Evolutionary conservation across 2,797 vertebrate genomes (phyloP).

Genomic region (Neostethus bicornis): DNA sequence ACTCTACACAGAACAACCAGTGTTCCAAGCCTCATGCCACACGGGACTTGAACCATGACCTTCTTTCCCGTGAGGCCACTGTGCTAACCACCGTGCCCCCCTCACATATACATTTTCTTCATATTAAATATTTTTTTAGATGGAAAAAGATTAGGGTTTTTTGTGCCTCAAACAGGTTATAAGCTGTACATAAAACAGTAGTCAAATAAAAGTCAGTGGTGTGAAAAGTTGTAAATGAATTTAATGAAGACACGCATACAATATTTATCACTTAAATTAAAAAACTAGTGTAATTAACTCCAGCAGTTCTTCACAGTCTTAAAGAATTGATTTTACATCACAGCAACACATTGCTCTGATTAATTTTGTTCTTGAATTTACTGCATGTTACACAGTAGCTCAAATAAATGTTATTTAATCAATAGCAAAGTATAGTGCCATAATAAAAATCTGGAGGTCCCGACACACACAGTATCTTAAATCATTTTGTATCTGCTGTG

Average conservation of each 20-base stretch:
- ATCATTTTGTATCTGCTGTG: conserved; percentile 63
- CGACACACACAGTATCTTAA: conserved; percentile 46
- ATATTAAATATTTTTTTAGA: conserved; percentile 37
- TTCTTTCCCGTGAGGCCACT: too few relatives aligned
- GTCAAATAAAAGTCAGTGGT: conserved; percentile 19
- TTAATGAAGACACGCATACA: conserved; percentile 45
- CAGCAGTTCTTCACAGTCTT: conserved; percentile 19
- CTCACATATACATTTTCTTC: too few relatives aligned
- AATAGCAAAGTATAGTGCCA: conserved; percentile 67
- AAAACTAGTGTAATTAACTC: conserved; percentile 42
- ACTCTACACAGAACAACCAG: too few relatives aligned
- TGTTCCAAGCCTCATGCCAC: too few relatives aligned
- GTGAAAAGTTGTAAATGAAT: conserved; percentile 35
- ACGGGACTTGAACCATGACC: too few relatives aligned
- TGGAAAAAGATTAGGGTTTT: conserved; percentile 29
- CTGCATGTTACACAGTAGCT: conserved; percentile 64
- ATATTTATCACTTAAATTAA: conserved; percentile 53
- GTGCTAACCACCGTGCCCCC: too few relatives aligned
- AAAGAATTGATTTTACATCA: conserved; percentile 67
- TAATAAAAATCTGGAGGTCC: conserved; percentile 63
- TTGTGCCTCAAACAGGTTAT: conserved; percentile 1
- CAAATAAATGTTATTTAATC: conserved; percentile 79
- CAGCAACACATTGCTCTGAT: conserved; percentile 59
- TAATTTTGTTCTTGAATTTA: conserved; percentile 73
- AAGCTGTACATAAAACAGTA: conserved; percentile 16